Base-by-base conservation (phyloP, 1,140 invertebrate genomes). In the Drosophila littoralis region DNA sequence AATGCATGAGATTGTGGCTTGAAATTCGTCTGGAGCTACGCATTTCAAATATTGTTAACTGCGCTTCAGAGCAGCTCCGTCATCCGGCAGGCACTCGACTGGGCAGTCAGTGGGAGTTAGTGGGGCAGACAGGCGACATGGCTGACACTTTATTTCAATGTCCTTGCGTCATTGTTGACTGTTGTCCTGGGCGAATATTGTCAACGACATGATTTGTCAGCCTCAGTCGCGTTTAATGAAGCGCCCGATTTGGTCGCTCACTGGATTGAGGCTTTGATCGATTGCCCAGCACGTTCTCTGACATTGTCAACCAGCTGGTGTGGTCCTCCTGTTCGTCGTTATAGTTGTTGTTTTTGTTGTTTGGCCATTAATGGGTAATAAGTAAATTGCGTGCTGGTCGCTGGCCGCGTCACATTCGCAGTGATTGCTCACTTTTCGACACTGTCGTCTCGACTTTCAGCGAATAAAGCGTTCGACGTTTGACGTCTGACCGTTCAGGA, bases 391-490 rank as follows among this genome's bases (percentile, higher is more conserved):
- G 84, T 89, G 84, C 82, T 80, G 71, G 77, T 73, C 77, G 61
- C 73, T 58, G 42, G 52, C 38, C 79, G 64, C 81, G 71, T 81
- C 75, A 75, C 82, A 88, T 83, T 89, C 82, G 67, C 84, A 84
- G 84, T 89, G 84, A 88, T 88, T 88, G 84, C 84, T 89, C 80
- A 89, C 77, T 84, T 83, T 88, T 88, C 84, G 84, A 84, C 84
- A 88, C 80, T 83, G 69, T 72, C 61, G 28, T 45, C 58, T 69
- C 36, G 33, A 43, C 33, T 38, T 17, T 57, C 32, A 8, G 61
- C 59, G 46, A 48, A 38, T 59, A 32, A 55, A 52, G 58, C 60
- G 17, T 66, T 66, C 66, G 60, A 54, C 54, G 51, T 64, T 60
- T 76, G 65, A 58, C 65, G 32, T 57, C 28, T 65, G 48, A 42